Evolutionary conservation across 2,797 vertebrate genomes (phyloP).

Genomic region (Spheniscus humboldti): DNA sequence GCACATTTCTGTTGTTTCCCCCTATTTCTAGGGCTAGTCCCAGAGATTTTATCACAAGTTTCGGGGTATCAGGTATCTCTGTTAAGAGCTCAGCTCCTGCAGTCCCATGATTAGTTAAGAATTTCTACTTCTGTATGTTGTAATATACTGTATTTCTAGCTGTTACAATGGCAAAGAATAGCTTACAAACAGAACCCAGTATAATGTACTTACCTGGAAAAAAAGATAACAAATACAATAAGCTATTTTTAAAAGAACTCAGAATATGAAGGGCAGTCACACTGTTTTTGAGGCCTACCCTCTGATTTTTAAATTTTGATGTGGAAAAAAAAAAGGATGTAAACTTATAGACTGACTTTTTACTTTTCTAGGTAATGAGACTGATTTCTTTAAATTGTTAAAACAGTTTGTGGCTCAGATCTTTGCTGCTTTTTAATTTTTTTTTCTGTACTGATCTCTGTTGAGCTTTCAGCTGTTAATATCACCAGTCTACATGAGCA

Average conservation of each 20-base stretch:
- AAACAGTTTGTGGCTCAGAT: neutral
- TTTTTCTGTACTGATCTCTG: neutral
- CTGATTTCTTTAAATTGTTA: neutral
- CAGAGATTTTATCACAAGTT: neutral
- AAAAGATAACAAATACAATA: fast-evolving
- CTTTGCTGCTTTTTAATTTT: neutral
- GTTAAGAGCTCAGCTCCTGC: neutral
- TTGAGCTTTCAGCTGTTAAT: neutral
- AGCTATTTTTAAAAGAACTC: neutral
- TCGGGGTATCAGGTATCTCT: fast-evolving
- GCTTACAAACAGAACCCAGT: neutral
- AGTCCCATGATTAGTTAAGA: neutral
- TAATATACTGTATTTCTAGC: neutral
- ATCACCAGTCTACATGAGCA: neutral
- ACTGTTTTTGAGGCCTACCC: neutral
- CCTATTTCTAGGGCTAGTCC: neutral
- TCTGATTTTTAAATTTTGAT: neutral
- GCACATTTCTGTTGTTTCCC: fast-evolving
- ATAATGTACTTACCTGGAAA: neutral
- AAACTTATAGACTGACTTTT: neutral
- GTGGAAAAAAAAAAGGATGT: neutral
- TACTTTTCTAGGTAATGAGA: neutral
- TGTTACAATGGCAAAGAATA: neutral
- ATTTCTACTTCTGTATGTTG: neutral
- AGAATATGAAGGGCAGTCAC: neutral